Conservation (phyloP, 2,113 vertebrate genomes). For the Gallinago media region DNA sequence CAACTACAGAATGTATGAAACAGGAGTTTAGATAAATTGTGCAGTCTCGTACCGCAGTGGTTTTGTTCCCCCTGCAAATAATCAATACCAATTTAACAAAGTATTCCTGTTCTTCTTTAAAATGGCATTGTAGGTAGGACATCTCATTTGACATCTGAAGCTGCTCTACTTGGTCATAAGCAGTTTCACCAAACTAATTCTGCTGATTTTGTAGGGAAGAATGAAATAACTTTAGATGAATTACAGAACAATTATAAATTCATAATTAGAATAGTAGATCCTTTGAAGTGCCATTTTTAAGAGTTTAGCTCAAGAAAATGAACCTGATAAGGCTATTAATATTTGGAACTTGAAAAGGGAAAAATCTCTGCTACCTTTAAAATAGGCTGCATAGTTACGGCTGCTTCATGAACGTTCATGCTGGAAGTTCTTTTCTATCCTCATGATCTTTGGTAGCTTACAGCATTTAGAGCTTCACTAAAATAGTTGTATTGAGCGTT, state of each 20-base stretch:
- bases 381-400: not conserved
- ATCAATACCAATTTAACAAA: not conserved
- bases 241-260: not conserved
- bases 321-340: not conserved
- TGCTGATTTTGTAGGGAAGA: not conserved
- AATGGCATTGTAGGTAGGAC: not conserved
- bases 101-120: not conserved
- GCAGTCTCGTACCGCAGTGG: not conserved
- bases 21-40: not conserved
- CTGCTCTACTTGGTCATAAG: not conserved
- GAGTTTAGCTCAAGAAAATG: not conserved
- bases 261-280: not conserved
- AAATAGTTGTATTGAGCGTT: constrained; percentile 13
- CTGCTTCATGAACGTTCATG: not conserved
- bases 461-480: constrained; percentile 15
- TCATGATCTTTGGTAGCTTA: not conserved
- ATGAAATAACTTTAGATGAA: not conserved
- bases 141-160: not conserved
- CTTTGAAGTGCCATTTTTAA: constrained; percentile 13
- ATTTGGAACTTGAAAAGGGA: not conserved
- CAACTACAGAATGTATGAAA: not conserved
- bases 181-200: not conserved
- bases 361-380: not conserved
- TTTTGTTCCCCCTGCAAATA: constrained; percentile 11
- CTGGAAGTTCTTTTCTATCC: not conserved